These are phyloP conservation scores for Eurytoma adleriae DNA, from an alignment of 2,888 invertebrate species.

Conservation along the genomic window DNA sequence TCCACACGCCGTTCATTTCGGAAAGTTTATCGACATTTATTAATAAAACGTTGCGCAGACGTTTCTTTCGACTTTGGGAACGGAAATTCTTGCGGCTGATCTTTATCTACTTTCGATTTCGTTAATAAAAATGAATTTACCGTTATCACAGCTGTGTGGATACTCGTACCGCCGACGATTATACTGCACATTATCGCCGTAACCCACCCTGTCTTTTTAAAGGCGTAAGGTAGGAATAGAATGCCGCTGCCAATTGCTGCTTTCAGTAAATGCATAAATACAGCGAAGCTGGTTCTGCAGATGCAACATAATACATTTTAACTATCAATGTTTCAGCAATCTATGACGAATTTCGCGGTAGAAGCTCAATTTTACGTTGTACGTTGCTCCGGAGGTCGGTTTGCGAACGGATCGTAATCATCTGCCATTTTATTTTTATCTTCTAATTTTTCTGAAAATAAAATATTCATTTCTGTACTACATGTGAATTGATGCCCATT, in stretches of 20 bases:
- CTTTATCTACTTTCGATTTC: background rate
- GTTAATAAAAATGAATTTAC: slow-evolving; percentile 75
- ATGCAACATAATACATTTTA: slow-evolving; percentile 1
- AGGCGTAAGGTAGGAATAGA: slow-evolving; percentile 92
- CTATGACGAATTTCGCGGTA: too few species aligned
- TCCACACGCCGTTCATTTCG: too few species aligned
- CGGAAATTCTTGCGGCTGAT: too few species aligned
- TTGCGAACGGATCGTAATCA: slow-evolving; percentile 23
- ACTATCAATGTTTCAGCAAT: background rate
- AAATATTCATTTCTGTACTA: too few species aligned
- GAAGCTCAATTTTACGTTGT: background rate
- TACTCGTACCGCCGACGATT: slow-evolving; percentile 81
- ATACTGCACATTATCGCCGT: slow-evolving; percentile 69
- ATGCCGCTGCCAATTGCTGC: slow-evolving; percentile 94
- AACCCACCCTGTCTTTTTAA: slow-evolving; percentile 88
- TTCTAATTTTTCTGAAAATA: background rate
- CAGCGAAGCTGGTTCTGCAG: slow-evolving; percentile 83
- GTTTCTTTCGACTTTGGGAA: too few species aligned
- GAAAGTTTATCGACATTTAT: too few species aligned
- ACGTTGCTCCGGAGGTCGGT: slow-evolving; percentile 17
- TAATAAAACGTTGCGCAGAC: too few species aligned
- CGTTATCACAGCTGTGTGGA: slow-evolving; percentile 93
- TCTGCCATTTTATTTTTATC: background rate
- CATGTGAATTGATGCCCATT: too few species aligned
- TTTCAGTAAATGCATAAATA: slow-evolving; percentile 92